Evolutionary conservation across 2,888 invertebrate species (phyloP), one percentile per base, ranked within the genome.

Genomic region (Lochmaea capreae): DNA sequence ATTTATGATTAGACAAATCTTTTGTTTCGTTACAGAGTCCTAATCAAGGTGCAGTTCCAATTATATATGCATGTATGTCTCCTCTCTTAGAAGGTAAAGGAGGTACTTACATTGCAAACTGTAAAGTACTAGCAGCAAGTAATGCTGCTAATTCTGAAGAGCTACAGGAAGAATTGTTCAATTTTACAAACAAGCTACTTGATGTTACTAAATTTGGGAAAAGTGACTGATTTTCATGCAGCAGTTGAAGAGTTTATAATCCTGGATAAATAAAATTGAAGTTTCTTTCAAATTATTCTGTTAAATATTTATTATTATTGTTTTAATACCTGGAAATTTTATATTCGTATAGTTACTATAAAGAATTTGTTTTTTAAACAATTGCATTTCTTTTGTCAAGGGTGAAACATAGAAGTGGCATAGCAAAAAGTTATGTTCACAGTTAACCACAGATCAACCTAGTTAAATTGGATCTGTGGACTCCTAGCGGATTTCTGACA

Each of bases 51-150:
- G 95, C 97, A 0, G 90, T 91, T 73, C 91, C 95, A 0, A 90
- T 96, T 65, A 89, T 95, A 9, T 93, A 92, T 87, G 91, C 95
- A 11, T 94, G 95, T 81, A 90, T 97, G 14, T 92, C 94, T 61
- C 90, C 92, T 61, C 89, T 91, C 46, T 87, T 96, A 22, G 93
- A 95, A 84, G 91, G 91, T 4, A 89, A 90, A 81, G 94, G 95
- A 1, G 97, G 97, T n/a, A 88, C 91, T 5, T 97, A 97, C 83
- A 91, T 96, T 46, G 92, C 92, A 83, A 95, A 96, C 84, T 94
- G 95, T 82, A 87, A 89, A 75, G 90, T 91, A 80, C 89, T 89
- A 0, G 87, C 89, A 3, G 88, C 91, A 72, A 89, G 89, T 79
- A 82, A 87, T 1, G 88, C 89, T 78, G 93, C 92, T 3, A 77